Conservation (phyloP, 1,140 invertebrate genomes). For the Leptinotarsa texana region DNA sequence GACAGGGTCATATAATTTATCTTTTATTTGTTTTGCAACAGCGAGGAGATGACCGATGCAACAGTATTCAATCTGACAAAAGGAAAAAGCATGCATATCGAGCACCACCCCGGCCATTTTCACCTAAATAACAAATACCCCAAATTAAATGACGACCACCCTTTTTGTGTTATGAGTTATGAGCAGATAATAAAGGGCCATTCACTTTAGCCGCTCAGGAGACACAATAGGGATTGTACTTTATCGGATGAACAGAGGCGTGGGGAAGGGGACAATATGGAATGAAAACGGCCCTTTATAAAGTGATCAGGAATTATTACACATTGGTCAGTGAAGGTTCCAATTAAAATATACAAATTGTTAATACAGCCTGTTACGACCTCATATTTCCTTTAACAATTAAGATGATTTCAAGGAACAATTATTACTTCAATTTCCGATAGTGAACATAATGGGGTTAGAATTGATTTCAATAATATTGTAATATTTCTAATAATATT, state of each 20-base stretch:
- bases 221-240: constrained; percentile 14
- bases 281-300: background rate
- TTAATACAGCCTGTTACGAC: too few relatives aligned
- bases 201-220: constrained; percentile 10
- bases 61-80: constrained; percentile 16
- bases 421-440: too few relatives aligned
- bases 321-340: too few relatives aligned
- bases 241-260: background rate
- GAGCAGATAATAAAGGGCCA: constrained; percentile 22
- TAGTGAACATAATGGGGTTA: too few relatives aligned
- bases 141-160: constrained; percentile 17
- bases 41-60: constrained; percentile 18
- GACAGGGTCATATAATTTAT: constrained; percentile 9
- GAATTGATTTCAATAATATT: too few relatives aligned
- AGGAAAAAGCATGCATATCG: background rate
- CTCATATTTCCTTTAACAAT: background rate
- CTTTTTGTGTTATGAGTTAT: constrained; percentile 14
- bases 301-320: background rate
- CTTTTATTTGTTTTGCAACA: constrained; percentile 23
- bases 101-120: constrained; percentile 20
- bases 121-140: constrained; percentile 18
- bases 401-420: background rate
- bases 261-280: background rate
- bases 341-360: too few relatives aligned
- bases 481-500: too few relatives aligned